These are phyloP conservation scores for Artemia sp. DNA, from an alignment of 2,888 invertebrate genomes.

Conservation along the genomic window DNA sequence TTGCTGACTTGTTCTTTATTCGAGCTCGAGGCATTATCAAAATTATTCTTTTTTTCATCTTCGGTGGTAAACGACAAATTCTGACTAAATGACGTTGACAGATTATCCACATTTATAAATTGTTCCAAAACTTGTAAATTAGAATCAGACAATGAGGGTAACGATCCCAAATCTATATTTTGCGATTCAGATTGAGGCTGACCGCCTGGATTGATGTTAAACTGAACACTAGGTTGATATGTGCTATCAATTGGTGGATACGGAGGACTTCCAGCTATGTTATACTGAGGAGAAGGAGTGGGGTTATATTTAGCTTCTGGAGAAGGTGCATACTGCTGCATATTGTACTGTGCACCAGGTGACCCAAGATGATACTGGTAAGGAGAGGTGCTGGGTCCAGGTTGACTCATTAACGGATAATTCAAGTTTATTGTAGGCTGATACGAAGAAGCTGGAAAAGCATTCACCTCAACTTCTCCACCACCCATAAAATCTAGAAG, in stretches of 20 bases:
- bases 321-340: constrained; percentile 9
- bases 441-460: neutral
- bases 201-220: neutral
- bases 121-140: constrained; percentile 1
- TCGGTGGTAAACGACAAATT: constrained; percentile 11
- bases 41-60: constrained; percentile 11
- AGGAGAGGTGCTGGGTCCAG: constrained; percentile 8
- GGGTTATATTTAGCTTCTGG: constrained; percentile 12
- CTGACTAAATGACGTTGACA: constrained; percentile 9
- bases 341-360: neutral
- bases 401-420: constrained; percentile 1
- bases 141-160: constrained; percentile 7
- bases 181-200: neutral
- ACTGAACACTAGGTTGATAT: neutral
- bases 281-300: constrained; percentile 4
- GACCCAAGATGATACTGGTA: neutral
- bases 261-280: neutral
- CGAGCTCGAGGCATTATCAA: neutral
- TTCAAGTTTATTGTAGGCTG: constrained; percentile 9
- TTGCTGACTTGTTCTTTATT: neutral
- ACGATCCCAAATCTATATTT: neutral
- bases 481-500: constrained; percentile 10
- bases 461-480: neutral
- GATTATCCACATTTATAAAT: neutral
- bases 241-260: constrained; percentile 1